A percentile compares a stretch with the other conserved stretches of the same genome.
These are phyloP conservation scores for Deilephila elpenor DNA, from an alignment of 2,888 invertebrate species.

Conservation along the genomic window DNA sequence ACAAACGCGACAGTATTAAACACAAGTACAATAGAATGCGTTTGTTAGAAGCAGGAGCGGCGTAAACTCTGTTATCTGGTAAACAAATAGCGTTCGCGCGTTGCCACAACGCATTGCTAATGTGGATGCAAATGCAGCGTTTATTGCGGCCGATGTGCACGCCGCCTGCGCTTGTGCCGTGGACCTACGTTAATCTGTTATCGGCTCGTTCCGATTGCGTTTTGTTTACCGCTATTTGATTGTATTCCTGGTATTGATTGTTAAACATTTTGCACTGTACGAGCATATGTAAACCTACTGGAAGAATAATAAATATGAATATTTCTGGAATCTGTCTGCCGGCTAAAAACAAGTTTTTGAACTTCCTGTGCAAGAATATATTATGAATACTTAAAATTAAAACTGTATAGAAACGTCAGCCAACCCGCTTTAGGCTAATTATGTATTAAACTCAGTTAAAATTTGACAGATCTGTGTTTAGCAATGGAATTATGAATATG, in stretches of 20 bases:
- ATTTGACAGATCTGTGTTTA: too few relatives aligned
- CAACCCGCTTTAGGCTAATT: too few relatives aligned
- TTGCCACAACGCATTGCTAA: conserved; percentile 39
- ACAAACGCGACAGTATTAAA: conserved; percentile 15
- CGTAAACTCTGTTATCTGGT: conserved; percentile 30
- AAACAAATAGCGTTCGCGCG: conserved; percentile 33
- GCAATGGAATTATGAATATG: too few relatives aligned
- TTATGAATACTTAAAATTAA: too few relatives aligned
- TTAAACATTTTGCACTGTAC: too few relatives aligned
- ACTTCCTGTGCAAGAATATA: too few relatives aligned
- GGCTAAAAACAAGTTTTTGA: too few relatives aligned
- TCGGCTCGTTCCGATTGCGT: conserved; percentile 1
- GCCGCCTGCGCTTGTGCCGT: conserved; percentile 29
- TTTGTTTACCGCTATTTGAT: neutral
- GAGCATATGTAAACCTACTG: too few relatives aligned
- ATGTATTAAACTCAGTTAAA: too few relatives aligned
- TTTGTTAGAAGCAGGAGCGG: conserved; percentile 18
- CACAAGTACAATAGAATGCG: conserved; percentile 24
- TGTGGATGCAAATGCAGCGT: conserved; percentile 45
- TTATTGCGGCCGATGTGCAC: conserved; percentile 36
- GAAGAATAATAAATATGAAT: too few relatives aligned
- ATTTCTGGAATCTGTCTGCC: too few relatives aligned
- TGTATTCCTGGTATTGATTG: neutral
- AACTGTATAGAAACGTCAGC: too few relatives aligned
- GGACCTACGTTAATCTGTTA: conserved; percentile 9